Percentiles rank a stretch among this genome's conserved stretches.
phyloP scores from a whole-genome alignment of 2,113 vertebrate species.

The Pan paniscus region DNA sequence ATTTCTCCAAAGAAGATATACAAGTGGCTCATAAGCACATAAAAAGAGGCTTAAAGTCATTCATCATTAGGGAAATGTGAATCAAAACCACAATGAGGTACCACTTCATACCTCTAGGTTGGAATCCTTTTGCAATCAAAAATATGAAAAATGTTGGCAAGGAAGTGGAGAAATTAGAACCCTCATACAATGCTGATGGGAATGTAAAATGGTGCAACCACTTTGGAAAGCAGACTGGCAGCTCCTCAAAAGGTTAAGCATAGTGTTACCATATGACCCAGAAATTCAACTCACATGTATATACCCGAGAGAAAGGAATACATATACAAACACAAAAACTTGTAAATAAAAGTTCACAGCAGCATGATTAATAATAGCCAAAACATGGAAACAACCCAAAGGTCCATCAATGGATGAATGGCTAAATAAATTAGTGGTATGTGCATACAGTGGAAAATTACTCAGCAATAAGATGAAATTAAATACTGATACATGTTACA shows the following conservation, averaged over 20 bases:
- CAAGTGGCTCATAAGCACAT: neutral
- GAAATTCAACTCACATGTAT: neutral
- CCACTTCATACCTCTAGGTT: too few species aligned
- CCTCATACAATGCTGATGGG: too few species aligned
- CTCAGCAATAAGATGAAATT: neutral
- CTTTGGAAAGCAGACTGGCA: neutral
- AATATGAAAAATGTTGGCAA: too few species aligned
- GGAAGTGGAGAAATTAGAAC: too few species aligned
- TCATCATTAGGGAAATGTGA: too few species aligned
- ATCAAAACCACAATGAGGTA: too few species aligned
- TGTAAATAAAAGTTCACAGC: neutral
- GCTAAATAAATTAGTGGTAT: neutral
- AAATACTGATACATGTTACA: neutral
- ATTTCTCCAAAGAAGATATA: neutral
- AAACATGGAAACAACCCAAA: neutral
- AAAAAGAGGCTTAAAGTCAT: too few species aligned
- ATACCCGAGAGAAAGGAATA: neutral
- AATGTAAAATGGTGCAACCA: too few species aligned
- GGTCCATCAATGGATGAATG: neutral
- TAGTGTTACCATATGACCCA: neutral
- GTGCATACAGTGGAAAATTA: neutral
- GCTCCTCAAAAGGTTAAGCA: neutral
- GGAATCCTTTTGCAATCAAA: too few species aligned
- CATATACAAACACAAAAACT: neutral
- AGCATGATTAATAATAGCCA: neutral